Conservation (phyloP, 2,113 vertebrate species). For the Cryptotis parvus region DNA sequence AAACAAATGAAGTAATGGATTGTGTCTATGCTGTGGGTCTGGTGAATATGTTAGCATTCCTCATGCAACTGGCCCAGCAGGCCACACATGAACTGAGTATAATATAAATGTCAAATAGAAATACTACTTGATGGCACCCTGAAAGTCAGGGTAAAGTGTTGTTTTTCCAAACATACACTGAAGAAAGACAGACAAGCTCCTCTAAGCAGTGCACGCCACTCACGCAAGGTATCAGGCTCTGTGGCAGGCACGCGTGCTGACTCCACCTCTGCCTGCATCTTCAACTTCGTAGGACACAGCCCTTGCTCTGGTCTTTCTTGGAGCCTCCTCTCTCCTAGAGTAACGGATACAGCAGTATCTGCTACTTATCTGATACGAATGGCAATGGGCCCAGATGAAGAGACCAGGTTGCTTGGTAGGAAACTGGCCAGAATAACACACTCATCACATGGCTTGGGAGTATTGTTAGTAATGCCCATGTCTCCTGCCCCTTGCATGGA, state of each 20-base stretch:
- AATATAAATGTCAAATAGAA: slow-evolving; percentile 38
- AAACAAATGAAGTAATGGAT: slow-evolving; percentile 23
- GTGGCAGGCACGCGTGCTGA: neutral
- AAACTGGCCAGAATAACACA: neutral
- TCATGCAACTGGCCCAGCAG: neutral
- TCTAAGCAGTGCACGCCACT: neutral
- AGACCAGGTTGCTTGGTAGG: neutral
- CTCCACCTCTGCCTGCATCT: neutral
- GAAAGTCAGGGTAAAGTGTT: neutral
- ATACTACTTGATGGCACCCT: neutral
- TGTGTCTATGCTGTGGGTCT: slow-evolving; percentile 7
- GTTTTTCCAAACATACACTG: neutral
- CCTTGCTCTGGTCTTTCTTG: neutral
- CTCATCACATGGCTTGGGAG: neutral
- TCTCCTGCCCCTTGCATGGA: neutral
- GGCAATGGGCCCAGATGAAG: slow-evolving; percentile 26
- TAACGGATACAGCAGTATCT: neutral
- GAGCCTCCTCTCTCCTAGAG: neutral
- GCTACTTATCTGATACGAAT: neutral
- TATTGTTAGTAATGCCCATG: slow-evolving; percentile 9
- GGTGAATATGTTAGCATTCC: neutral
- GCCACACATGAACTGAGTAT: neutral
- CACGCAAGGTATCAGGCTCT: neutral
- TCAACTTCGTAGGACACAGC: neutral
- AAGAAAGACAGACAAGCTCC: neutral